Evolutionary conservation across 2,797 vertebrate species (phyloP).

Genomic region (Pipistrellus pygmaeus): DNA sequence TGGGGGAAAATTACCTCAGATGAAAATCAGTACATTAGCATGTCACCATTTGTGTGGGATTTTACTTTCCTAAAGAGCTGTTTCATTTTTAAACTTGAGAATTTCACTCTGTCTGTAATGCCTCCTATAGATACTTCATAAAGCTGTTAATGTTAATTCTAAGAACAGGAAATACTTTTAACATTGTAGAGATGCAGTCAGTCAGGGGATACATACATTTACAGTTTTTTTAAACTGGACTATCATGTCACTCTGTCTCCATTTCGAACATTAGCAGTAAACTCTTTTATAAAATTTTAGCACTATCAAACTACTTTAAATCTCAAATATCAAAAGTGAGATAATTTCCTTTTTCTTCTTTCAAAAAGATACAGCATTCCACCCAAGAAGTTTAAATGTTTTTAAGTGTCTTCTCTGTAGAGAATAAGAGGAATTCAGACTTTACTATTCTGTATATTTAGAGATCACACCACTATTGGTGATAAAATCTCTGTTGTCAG

Average conservation of each 20-base stretch:
- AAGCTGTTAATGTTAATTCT: conserved; percentile 26
- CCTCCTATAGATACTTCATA: conserved; percentile 25
- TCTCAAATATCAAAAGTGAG: not conserved
- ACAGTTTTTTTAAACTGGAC: not conserved
- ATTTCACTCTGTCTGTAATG: conserved; percentile 7
- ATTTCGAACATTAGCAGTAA: conserved; percentile 23
- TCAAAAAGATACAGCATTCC: not conserved
- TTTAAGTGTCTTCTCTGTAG: not conserved
- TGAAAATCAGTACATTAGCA: not conserved
- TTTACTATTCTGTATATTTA: conserved; percentile 66
- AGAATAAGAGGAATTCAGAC: conserved; percentile 48
- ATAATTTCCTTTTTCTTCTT: conserved; percentile 15
- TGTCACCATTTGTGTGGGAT: not conserved
- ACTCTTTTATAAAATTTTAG: conserved; percentile 10
- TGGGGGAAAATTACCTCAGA: not conserved
- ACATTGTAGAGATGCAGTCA: not conserved
- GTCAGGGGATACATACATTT: not conserved
- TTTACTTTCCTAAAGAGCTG: conserved; percentile 14
- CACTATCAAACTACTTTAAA: conserved; percentile 25
- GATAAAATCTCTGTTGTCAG: conserved; percentile 67
- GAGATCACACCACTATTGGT: not conserved
- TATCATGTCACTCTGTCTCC: conserved; percentile 18
- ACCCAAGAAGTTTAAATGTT: not conserved
- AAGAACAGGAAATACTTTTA: conserved; percentile 48
- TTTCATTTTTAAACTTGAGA: not conserved